Evolutionary conservation across 2,113 vertebrate species (phyloP), one percentile per base, ranked within the genome.

Genomic region (Phyllopteryx taeniolatus): DNA sequence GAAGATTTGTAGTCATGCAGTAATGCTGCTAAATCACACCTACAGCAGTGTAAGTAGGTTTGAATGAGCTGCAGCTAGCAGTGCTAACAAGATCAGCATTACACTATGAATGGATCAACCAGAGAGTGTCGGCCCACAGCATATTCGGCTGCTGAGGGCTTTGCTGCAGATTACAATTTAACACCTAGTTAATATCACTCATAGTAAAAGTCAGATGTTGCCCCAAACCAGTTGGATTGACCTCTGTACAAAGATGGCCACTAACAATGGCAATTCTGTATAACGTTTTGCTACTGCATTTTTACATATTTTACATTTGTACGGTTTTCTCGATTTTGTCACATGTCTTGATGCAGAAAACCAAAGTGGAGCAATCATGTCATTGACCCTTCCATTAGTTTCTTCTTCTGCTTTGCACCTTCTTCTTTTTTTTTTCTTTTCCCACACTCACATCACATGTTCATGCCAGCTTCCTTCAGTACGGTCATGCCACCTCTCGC

Each of bases 161-260:
- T 88, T 88, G 76, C 65, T 59, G 78, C 84, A 91, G 86, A 87
- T 92, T 88, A 91, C 87, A 89, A 83, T 70, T 88, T 86, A 89
- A 91, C 88, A 86, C 89, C 85, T 86, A 80, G 86, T 89, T 92
- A 89, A 91, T 88, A 89, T 89, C 78, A 80, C 83, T 76, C 81
- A 90, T 83, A 88, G 83, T 85, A 88, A 90, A 90, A 88, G 86
- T 91, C 85, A 83, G 83, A 84, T 88, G 77, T 72, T 78, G 69
- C 62, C 84, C 68, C 73, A 8, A 86, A 86, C 83, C 82, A 43
- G 53, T 73, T 43, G 88, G 86, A 88, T 79, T 76, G 61, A 60
- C 1, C 44, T 31, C 64, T 46, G 42, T 27, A 8, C 43, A 31
- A 27, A 15, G 20, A 66, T 14, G 64, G 22, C 22, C 44, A 66